phyloP scores from a whole-genome alignment of 1,140 invertebrate genomes.

The Drosophila novamexicana region DNA sequence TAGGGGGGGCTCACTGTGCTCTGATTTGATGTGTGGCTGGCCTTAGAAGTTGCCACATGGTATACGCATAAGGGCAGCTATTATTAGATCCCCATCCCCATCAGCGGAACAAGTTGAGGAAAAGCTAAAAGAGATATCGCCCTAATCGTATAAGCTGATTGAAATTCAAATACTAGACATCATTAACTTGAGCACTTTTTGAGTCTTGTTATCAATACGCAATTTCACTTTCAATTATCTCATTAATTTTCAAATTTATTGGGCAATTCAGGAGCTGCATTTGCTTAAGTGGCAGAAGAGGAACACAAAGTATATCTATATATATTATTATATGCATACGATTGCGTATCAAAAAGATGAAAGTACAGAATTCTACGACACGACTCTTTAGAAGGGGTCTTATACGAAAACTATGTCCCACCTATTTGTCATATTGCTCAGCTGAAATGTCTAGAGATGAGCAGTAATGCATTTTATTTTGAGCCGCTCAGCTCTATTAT shows the following conservation, averaged over 20 bases:
- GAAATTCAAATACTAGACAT: slow-evolving; percentile 31
- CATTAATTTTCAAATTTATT: slow-evolving; percentile 3
- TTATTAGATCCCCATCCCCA: slow-evolving; percentile 40
- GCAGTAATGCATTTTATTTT: too few species aligned
- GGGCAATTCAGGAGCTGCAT: slow-evolving; percentile 4
- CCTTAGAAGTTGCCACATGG: slow-evolving; percentile 49
- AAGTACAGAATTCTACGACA: too few species aligned
- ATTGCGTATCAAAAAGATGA: too few species aligned
- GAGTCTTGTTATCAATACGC: slow-evolving; percentile 19
- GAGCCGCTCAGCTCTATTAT: too few species aligned
- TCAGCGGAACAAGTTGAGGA: background rate
- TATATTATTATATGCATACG: too few species aligned
- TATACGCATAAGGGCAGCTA: slow-evolving; percentile 33
- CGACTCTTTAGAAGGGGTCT: too few species aligned
- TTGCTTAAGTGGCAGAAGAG: background rate
- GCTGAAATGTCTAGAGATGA: too few species aligned
- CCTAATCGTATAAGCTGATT: slow-evolving; percentile 48
- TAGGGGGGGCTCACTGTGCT: slow-evolving; percentile 12
- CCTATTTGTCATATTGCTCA: too few species aligned
- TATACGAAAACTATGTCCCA: too few species aligned
- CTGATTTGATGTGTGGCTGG: slow-evolving; percentile 16
- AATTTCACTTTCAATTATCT: slow-evolving; percentile 8
- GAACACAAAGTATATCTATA: too few species aligned
- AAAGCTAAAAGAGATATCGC: slow-evolving; percentile 22
- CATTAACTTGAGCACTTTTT: slow-evolving; percentile 27